These are phyloP conservation scores for Trachymyrmex cornetzi DNA, from an alignment of 1,140 invertebrate species.

Conservation along the genomic window DNA sequence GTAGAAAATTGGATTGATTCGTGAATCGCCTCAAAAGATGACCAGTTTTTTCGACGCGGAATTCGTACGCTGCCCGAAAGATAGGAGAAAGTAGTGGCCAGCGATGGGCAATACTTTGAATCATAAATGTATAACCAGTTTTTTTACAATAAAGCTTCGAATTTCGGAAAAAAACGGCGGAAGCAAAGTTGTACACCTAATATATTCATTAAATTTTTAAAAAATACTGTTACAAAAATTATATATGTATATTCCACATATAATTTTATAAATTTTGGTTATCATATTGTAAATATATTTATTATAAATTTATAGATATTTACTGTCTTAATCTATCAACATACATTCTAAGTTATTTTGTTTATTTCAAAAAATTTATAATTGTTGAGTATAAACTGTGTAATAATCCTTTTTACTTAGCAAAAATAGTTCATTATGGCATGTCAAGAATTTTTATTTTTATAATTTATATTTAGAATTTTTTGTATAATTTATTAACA, in stretches of 20 bases:
- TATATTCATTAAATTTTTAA: not conserved
- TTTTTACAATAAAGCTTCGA: no score
- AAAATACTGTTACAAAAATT: not conserved
- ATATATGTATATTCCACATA: not conserved
- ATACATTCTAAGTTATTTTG: not conserved
- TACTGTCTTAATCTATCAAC: not conserved
- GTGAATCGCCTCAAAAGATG: no score
- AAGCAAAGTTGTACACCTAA: no score
- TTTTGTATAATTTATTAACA: not conserved
- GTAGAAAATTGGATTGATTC: no score
- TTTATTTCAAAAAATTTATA: slow-evolving; percentile 1
- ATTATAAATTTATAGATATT: not conserved
- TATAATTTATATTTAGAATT: not conserved
- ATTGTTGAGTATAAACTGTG: not conserved
- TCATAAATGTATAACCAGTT: no score
- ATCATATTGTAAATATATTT: not conserved
- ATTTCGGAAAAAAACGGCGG: no score
- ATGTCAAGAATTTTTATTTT: not conserved
- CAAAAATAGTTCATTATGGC: not conserved
- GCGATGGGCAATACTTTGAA: no score
- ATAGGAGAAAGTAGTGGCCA: no score
- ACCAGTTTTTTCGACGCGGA: no score
- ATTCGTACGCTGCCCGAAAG: no score
- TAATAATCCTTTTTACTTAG: not conserved
- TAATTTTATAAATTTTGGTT: slow-evolving; percentile 1